These are phyloP conservation scores for Callipepla californica DNA, from an alignment of 2,113 vertebrate species.

Conservation along the genomic window DNA sequence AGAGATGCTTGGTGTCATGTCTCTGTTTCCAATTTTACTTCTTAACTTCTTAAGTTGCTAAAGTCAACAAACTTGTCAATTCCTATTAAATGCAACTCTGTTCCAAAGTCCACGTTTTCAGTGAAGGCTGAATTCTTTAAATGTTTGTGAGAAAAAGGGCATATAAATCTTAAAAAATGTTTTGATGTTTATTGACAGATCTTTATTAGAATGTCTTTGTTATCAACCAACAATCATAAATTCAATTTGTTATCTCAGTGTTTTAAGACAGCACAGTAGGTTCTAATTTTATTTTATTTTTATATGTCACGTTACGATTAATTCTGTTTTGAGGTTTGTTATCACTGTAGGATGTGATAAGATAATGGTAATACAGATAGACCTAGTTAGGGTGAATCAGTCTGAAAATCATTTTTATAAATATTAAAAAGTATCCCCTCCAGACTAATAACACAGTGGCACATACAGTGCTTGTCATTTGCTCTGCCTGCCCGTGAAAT, in stretches of 20 bases:
- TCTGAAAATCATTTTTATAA: slow-evolving; percentile 41
- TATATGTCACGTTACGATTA: background rate
- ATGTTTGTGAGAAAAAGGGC: background rate
- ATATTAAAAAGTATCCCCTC: slow-evolving; percentile 52
- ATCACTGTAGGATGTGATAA: background rate
- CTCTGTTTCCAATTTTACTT: background rate
- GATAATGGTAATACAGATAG: slow-evolving; percentile 43
- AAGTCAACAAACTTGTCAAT: background rate
- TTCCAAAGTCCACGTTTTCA: background rate
- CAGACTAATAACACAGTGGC: slow-evolving; percentile 19
- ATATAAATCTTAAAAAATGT: background rate
- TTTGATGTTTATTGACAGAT: slow-evolving; percentile 17
- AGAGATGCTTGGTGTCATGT: background rate
- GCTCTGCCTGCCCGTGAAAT: background rate
- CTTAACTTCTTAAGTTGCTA: background rate
- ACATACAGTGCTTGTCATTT: background rate
- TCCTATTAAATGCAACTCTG: background rate
- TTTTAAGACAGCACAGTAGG: background rate
- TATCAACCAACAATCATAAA: background rate
- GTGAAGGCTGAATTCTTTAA: background rate
- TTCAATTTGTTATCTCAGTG: background rate
- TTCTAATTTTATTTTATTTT: background rate
- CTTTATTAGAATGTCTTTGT: slow-evolving; percentile 1
- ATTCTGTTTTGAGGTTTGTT: slow-evolving; percentile 18
- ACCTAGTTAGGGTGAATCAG: slow-evolving; percentile 8